Evolutionary conservation across 2,797 vertebrate genomes (phyloP).

Genomic region (Etheostoma perlongum): DNA sequence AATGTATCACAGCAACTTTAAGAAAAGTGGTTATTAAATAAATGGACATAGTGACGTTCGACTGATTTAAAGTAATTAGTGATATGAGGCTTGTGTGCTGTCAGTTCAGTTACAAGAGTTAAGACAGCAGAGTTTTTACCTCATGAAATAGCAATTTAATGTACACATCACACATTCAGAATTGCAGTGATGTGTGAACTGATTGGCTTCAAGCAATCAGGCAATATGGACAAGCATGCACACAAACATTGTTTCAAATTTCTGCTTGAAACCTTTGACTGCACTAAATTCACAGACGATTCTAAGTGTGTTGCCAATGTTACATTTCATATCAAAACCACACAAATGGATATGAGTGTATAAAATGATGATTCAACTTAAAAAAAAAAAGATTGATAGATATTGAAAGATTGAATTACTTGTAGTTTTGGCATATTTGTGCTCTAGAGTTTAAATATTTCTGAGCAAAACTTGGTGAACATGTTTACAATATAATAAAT

Average conservation of each 20-base stretch:
- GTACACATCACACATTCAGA: slow-evolving; percentile 57
- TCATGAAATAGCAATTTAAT: slow-evolving; percentile 40
- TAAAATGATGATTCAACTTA: slow-evolving; percentile 44
- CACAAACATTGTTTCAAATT: slow-evolving; percentile 60
- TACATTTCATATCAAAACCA: slow-evolving; percentile 59
- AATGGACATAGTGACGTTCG: slow-evolving; percentile 44
- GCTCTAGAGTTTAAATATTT: slow-evolving; percentile 38
- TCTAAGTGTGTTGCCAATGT: slow-evolving; percentile 52
- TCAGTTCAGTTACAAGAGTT: slow-evolving; percentile 43
- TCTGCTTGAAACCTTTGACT: slow-evolving; percentile 58
- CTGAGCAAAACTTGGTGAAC: slow-evolving; percentile 57
- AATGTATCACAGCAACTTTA: slow-evolving; percentile 70
- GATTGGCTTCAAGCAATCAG: slow-evolving; percentile 44
- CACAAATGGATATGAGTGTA: slow-evolving; percentile 52
- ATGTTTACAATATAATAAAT: slow-evolving; percentile 27
- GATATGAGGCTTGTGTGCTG: slow-evolving; percentile 23
- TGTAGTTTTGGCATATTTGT: slow-evolving; percentile 54
- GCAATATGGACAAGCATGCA: slow-evolving; percentile 71
- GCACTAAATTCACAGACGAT: slow-evolving; percentile 65
- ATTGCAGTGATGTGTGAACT: slow-evolving; percentile 45
- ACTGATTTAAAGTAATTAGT: slow-evolving; percentile 41
- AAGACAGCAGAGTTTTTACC: slow-evolving; percentile 36
- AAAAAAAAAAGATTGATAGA: slow-evolving; percentile 19
- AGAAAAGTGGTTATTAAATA: slow-evolving; percentile 62
- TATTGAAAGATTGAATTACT: slow-evolving; percentile 34